Conservation (phyloP, 2,113 vertebrate species). For the Isichthys henryi region DNA sequence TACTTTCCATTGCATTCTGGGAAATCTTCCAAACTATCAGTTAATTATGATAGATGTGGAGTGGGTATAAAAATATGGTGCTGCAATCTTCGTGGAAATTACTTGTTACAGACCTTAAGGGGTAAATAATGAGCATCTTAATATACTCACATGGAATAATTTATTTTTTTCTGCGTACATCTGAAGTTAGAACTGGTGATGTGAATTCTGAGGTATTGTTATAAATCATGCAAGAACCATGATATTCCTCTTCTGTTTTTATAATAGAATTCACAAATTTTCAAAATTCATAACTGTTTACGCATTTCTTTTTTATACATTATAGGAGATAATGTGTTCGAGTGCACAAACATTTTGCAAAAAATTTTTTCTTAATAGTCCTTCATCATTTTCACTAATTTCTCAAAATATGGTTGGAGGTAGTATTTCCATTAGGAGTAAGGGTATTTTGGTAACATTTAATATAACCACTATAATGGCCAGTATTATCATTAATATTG, state of each 20-base stretch:
- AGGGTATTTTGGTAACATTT: neutral
- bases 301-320: neutral
- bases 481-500: no score
- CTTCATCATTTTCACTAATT: neutral
- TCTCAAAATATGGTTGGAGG: neutral
- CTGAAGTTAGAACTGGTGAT: neutral
- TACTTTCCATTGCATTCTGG: neutral
- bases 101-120: neutral
- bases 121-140: conserved; percentile 5
- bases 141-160: neutral
- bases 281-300: neutral
- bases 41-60: conserved; percentile 6
- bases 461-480: no score
- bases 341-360: neutral
- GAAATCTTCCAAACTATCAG: conserved; percentile 12
- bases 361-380: neutral
- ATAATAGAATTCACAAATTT: neutral
- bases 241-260: neutral
- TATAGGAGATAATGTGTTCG: neutral
- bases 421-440: neutral
- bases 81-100: neutral
- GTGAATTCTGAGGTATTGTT: neutral
- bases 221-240: neutral
- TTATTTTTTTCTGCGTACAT: neutral
- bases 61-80: conserved; percentile 6